Conservation (phyloP, 2,113 vertebrate species). For the Syngnathus scovelli region DNA sequence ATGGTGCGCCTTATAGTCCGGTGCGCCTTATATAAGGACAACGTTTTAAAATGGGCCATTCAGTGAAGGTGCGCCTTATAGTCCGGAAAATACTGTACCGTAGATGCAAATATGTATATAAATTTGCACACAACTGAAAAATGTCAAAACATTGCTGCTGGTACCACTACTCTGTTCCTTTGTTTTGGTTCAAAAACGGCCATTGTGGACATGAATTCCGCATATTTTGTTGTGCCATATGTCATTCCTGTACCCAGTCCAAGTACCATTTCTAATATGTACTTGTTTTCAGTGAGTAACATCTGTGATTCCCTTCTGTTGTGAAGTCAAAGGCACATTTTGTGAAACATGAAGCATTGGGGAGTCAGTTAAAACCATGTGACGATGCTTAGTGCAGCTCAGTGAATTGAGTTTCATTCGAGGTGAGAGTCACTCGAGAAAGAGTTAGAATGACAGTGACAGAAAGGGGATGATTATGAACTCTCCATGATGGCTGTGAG, state of each 20-base stretch:
- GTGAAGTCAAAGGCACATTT: constrained; percentile 5
- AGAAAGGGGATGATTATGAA: constrained; percentile 22
- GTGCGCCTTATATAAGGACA: too few species aligned
- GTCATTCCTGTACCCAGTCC: too few species aligned
- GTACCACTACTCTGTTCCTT: too few species aligned
- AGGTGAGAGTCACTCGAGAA: constrained; percentile 30
- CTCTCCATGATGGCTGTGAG: constrained; percentile 6
- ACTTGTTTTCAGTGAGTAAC: constrained; percentile 10
- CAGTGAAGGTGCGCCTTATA: too few species aligned
- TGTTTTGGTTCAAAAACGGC: too few species aligned
- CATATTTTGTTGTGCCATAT: too few species aligned
- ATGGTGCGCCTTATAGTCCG: too few species aligned
- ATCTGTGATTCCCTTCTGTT: constrained; percentile 2
- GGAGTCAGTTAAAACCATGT: constrained; percentile 3
- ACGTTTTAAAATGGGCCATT: too few species aligned
- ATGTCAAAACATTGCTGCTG: too few species aligned
- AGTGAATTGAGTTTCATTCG: constrained; percentile 35
- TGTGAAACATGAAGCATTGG: constrained; percentile 17
- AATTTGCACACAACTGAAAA: neutral
- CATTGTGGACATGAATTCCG: too few species aligned
- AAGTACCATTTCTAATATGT: neutral
- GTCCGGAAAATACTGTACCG: too few species aligned
- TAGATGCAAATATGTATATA: neutral
- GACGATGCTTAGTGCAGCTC: constrained; percentile 13
- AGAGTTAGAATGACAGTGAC: constrained; percentile 23